Evolutionary conservation across 1,140 invertebrate species (phyloP), one percentile per base, ranked within the genome.

Genomic region (Microplitis mediator): DNA sequence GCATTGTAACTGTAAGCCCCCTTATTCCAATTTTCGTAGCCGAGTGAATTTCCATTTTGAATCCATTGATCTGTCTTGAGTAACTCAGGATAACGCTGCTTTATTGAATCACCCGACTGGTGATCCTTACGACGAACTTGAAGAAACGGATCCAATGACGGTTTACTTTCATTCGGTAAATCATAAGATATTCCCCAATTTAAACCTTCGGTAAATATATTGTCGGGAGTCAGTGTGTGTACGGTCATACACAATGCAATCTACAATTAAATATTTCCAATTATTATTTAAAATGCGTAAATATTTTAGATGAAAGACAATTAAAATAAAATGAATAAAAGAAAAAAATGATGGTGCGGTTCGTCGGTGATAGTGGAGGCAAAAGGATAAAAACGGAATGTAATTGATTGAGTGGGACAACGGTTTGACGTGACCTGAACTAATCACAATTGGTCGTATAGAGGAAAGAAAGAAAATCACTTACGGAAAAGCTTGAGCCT

Each of bases 111-210:
- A 45, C 39, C 39, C 39, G 51, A 51, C 61, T 16, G 63, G 68
- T 78, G 76, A 68, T 87, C 85, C 68, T 83, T 81, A 67, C 81
- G 79, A 8, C 85, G 64, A 45, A 45, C 11, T 60, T 85, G 73
- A 2, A 87, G 75, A 63, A 81, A 81, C 0, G 86, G 87, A 61
- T 88, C 85, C 3, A 90, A 82, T 31, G 90, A 84, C 2, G 90
- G 88, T 78, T 90, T 90, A 0, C 91, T 91, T 62, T 90, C 89
- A 76, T 93, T 89, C 1, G 93, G 93, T 52, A 94, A 79, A 77
- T 93, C 92, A 75, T 93, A 94, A 2, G 92, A 91, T 50, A 93
- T 90, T 62, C 92, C 92, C 92, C 92, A 94, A 82, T 93, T 94
- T 4, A 93, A 74, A 1, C 90, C 91, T 76, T 91, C 90, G 0